Conservation (phyloP, 2,888 invertebrate genomes). For the Alloplasta piceator region DNA sequence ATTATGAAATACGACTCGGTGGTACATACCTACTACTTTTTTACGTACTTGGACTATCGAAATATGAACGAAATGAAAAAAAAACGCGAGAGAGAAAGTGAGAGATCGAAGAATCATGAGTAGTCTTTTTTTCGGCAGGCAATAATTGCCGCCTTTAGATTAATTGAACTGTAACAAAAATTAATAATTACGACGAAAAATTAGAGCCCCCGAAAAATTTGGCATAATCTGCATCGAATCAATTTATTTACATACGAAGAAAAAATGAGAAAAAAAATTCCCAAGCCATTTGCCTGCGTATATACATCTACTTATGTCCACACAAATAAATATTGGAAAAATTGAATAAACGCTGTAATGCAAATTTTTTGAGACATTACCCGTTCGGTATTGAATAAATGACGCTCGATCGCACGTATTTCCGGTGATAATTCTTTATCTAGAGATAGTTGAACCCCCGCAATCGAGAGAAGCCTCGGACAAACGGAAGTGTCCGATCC, state of each 20-base stretch:
- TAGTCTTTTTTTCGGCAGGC: constrained; percentile 31
- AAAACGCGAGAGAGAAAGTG: neutral
- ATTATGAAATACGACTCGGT: constrained; percentile 42
- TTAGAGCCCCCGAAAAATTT: neutral
- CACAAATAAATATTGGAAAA: neutral
- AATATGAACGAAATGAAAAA: neutral
- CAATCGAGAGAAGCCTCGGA: constrained; percentile 5
- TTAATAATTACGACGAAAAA: neutral
- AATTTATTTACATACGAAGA: constrained; percentile 19
- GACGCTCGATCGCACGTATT: constrained; percentile 47
- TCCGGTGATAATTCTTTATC: constrained; percentile 63
- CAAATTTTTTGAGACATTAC: constrained; percentile 35
- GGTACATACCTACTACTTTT: constrained; percentile 52
- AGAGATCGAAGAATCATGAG: constrained; percentile 8
- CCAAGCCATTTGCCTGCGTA: constrained; percentile 22
- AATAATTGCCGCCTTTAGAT: constrained; percentile 54
- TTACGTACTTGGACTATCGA: constrained; percentile 54
- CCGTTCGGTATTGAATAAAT: constrained; percentile 59
- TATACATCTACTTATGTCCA: neutral
- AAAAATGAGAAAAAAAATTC: constrained; percentile 14
- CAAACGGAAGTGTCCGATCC: constrained; percentile 57
- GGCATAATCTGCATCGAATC: constrained; percentile 10
- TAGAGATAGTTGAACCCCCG: constrained; percentile 15
- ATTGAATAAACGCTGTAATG: constrained; percentile 33
- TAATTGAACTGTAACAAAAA: constrained; percentile 13